Evolutionary conservation across 2,113 vertebrate species (phyloP).

Genomic region (Sarotherodon lohbergeri): DNA sequence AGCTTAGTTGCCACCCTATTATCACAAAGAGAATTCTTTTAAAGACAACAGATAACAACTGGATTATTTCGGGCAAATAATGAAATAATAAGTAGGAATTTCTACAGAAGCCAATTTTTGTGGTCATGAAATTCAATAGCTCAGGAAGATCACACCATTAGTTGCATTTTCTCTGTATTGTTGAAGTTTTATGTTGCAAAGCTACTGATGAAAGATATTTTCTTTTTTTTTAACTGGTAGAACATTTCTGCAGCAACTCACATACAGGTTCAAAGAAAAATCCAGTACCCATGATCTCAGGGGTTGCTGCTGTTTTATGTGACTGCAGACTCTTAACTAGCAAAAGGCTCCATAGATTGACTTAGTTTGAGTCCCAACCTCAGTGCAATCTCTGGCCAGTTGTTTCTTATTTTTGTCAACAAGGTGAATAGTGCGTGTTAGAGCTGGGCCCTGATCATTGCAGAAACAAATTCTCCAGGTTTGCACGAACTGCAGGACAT

Average conservation of each 20-base stretch:
- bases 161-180: not conserved
- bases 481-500: not conserved
- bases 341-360: slow-evolving; percentile 19
- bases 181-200: not conserved
- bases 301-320: slow-evolving; percentile 31
- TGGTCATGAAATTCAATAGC: not conserved
- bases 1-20: not conserved
- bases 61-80: not conserved
- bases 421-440: slow-evolving; percentile 14
- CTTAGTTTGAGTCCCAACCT: slow-evolving; percentile 33
- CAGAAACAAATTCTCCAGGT: slow-evolving; percentile 3
- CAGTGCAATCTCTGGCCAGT: not conserved
- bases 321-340: slow-evolving; percentile 32
- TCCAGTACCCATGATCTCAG: not conserved
- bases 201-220: not conserved
- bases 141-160: not conserved
- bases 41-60: not conserved
- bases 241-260: not conserved
- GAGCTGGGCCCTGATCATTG: not conserved
- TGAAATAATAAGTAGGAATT: not conserved
- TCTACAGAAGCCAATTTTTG: not conserved
- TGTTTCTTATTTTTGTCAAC: slow-evolving; percentile 27
- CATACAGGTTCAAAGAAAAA: slow-evolving; percentile 29
- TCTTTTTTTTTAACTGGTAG: not conserved
- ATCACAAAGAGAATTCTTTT: not conserved